These are phyloP conservation scores for Chydorus sphaericus DNA, from an alignment of 2,888 invertebrate species.

Conservation along the genomic window DNA sequence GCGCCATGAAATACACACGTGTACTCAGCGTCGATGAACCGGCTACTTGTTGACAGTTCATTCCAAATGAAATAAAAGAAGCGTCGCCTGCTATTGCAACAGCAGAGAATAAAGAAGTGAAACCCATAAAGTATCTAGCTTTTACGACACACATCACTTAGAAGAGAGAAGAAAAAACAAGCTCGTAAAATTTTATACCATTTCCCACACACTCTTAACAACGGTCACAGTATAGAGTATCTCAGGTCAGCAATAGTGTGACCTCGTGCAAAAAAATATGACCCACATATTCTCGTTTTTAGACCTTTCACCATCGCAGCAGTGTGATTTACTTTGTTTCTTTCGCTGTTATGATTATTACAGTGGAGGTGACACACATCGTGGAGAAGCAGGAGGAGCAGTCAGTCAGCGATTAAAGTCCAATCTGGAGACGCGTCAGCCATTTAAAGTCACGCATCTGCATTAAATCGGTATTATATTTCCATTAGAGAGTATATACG, in stretches of 20 bases:
- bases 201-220: no score
- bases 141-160: neutral
- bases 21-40: no score
- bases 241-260: no score
- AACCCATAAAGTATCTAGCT: no score
- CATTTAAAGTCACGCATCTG: neutral
- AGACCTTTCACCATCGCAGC: neutral
- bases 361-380: neutral
- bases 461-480: slow-evolving; percentile 4
- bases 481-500: neutral
- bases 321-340: neutral
- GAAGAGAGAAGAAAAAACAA: neutral
- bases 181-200: no score
- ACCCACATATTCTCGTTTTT: neutral
- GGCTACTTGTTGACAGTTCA: no score
- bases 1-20: no score
- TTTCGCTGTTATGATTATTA: no score
- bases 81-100: no score
- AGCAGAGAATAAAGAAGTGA: no score
- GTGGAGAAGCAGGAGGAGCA: neutral
- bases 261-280: neutral
- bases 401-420: neutral
- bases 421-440: neutral
- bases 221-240: no score
- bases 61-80: no score